phyloP scores from a whole-genome alignment of 2,888 invertebrate genomes.

The Scaeva pyrastri region DNA sequence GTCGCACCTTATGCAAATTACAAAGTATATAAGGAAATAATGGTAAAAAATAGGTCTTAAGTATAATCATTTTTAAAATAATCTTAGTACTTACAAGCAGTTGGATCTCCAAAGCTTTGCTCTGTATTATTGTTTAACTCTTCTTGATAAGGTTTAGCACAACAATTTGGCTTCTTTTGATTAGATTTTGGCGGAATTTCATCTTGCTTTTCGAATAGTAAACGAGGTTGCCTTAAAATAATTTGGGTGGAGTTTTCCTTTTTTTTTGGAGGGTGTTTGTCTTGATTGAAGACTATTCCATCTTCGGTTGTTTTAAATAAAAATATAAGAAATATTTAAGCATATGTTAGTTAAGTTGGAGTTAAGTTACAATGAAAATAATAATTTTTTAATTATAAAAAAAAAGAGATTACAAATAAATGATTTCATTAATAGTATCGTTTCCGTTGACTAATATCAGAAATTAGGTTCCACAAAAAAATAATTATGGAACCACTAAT shows the following conservation, averaged over 20 bases:
- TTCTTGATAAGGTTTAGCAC: not conserved
- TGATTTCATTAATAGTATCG: no score
- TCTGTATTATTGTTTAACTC: constrained; percentile 12
- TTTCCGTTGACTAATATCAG: no score
- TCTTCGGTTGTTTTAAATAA: not conserved
- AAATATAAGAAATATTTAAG: not conserved
- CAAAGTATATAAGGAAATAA: no score
- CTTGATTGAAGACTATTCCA: not conserved
- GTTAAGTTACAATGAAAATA: no score
- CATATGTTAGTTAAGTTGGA: no score
- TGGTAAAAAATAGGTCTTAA: no score
- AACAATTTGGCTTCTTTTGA: not conserved
- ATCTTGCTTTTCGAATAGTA: constrained; percentile 80
- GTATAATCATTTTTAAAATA: no score
- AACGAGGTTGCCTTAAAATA: constrained; percentile 81
- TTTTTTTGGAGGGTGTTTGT: not conserved
- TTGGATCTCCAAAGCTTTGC: not conserved
- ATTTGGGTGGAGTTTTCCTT: constrained; percentile 76
- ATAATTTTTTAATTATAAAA: no score
- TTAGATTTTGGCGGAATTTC: constrained; percentile 38
- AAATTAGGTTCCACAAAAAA: no score
- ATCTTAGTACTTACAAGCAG: not conserved
- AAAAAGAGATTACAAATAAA: no score
- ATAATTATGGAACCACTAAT: no score
- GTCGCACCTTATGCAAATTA: no score